These are phyloP conservation scores for Drosophila subquinaria DNA, from an alignment of 2,888 invertebrate species.

Conservation along the genomic window DNA sequence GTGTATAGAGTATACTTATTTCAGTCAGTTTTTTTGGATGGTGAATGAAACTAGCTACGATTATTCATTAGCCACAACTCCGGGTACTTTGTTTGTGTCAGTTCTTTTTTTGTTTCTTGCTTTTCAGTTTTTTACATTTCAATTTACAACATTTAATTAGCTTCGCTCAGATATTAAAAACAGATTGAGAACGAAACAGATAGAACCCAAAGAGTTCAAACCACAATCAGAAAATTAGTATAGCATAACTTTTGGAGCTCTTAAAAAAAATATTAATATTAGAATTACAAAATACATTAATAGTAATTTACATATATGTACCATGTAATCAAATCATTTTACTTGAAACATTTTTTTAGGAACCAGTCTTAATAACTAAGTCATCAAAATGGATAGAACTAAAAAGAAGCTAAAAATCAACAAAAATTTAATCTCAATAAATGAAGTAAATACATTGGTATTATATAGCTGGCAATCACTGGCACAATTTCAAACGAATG, in stretches of 20 bases:
- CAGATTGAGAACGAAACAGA: no score
- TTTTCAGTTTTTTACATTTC: constrained; percentile 17
- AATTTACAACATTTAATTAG: constrained; percentile 35
- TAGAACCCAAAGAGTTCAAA: no score
- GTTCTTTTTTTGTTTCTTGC: constrained; percentile 7
- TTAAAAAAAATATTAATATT: no score
- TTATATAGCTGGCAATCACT: constrained; percentile 20
- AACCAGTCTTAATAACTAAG: no score
- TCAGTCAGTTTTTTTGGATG: not conserved
- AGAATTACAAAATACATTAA: no score
- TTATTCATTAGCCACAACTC: constrained; percentile 45
- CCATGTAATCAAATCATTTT: no score
- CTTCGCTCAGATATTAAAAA: not conserved
- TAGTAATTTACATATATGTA: no score
- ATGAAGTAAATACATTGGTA: not conserved
- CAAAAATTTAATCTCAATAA: constrained; percentile 3
- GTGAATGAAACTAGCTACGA: constrained; percentile 34
- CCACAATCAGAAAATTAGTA: no score
- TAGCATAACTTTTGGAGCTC: no score
- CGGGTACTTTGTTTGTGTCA: constrained; percentile 9
- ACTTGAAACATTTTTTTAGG: no score
- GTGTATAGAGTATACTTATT: not conserved
- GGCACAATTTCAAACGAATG: constrained; percentile 16
- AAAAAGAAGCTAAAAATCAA: not conserved
- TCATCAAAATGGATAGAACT: not conserved